These are phyloP conservation scores for Chrysolina oricalcia DNA, from an alignment of 2,888 invertebrate species.

Conservation along the genomic window DNA sequence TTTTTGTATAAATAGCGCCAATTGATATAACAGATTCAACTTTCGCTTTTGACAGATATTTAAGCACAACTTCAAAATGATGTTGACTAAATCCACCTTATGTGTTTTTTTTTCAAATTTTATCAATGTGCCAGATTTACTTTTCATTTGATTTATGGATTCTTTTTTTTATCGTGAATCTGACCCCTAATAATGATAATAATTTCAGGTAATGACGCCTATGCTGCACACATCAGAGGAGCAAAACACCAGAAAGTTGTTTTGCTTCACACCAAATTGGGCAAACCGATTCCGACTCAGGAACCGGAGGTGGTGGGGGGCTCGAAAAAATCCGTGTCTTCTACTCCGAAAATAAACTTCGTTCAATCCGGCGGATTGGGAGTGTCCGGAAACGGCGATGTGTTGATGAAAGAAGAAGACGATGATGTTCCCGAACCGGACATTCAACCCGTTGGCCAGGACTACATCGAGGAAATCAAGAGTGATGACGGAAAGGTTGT, in stretches of 20 bases:
- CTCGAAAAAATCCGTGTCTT: slow-evolving; percentile 74
- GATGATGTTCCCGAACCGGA: slow-evolving; percentile 80
- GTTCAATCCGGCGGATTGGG: slow-evolving; percentile 85
- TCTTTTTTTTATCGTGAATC: too few species aligned
- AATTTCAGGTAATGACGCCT: slow-evolving; percentile 92
- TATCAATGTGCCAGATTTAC: too few species aligned
- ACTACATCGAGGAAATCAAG: slow-evolving; percentile 97
- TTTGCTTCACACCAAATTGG: slow-evolving; percentile 95
- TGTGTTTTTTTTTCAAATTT: too few species aligned
- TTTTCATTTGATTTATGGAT: too few species aligned
- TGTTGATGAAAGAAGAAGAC: slow-evolving; percentile 73
- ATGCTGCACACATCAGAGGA: slow-evolving; percentile 97
- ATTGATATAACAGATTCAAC: too few species aligned
- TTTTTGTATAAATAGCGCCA: too few species aligned
- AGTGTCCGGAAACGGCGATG: slow-evolving; percentile 72
- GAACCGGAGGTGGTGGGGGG: slow-evolving; percentile 90
- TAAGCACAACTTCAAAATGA: too few species aligned
- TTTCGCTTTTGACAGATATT: too few species aligned
- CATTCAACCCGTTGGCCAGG: slow-evolving; percentile 94
- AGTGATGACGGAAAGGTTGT: slow-evolving; percentile 88
- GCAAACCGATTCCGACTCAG: slow-evolving; percentile 96
- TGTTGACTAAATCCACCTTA: too few species aligned
- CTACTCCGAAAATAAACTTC: slow-evolving; percentile 89
- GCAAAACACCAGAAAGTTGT: slow-evolving; percentile 99
- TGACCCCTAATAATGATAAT: not conserved